Evolutionary conservation across 2,797 vertebrate genomes (phyloP), one percentile per base, ranked within the genome.

Genomic region (Danionella dracula): DNA sequence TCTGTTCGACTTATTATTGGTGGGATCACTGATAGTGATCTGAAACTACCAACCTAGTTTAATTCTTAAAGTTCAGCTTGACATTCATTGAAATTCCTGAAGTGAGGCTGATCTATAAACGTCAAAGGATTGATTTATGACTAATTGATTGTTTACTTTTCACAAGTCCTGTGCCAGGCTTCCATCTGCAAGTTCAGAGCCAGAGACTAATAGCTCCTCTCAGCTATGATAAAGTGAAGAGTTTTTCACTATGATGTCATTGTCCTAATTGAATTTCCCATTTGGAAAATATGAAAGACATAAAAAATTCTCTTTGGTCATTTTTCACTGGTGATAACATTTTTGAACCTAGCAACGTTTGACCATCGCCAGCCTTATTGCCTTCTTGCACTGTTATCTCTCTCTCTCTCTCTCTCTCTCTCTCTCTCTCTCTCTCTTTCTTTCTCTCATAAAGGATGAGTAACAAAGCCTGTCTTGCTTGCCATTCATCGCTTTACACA

Each of bases 231-330:
- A 82, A 85, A 79, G 68, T 53, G 76, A 72, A 37, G 71, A 74
- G 78, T 74, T 77, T 79, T 68, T 64, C 74, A 78, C 79, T 50
- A 53, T 49, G 61, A 75, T 40, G 75, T 81, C 71, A 82, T 81
- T 64, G 73, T 74, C 81, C 85, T 87, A 83, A 88, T 89, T 85
- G 84, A 84, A 87, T 81, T 79, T 73, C 70, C 59, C 66, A 50
- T 81, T 73, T 77, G 63, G 62, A 81, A 63, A 78, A 3, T 27
- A 27, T 27, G 10, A 35, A 76, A 7, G 10, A 34, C 2, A 4
- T 2, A 34, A 11, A 35, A 11, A 3, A 23, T 62, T 68, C 74
- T 73, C 74, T 77, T 61, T 75, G 78, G 79, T 74, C 76, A 81
- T 85, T 84, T 82, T 74, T 85, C 81, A 81, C 63, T 8, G 0